These are phyloP conservation scores for Hecatera dysodea DNA, from an alignment of 2,888 invertebrate species.

Conservation along the genomic window DNA sequence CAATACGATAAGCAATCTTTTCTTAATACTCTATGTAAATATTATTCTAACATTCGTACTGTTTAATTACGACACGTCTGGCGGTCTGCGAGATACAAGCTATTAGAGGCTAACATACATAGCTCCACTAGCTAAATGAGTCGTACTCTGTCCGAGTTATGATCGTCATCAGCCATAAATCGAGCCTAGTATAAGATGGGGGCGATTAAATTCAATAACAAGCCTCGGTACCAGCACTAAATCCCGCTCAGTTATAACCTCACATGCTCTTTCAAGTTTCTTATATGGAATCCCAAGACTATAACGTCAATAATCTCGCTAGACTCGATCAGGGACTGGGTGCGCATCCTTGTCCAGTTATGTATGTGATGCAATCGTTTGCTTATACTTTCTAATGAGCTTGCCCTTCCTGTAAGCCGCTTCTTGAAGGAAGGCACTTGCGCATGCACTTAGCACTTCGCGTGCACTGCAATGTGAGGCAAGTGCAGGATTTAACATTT, in stretches of 20 bases:
- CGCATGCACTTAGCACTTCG: constrained; percentile 70
- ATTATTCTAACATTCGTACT: constrained; percentile 38
- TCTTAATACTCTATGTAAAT: constrained; percentile 43
- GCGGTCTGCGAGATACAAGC: constrained; percentile 38
- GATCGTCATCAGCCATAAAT: constrained; percentile 57
- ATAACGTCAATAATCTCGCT: constrained; percentile 69
- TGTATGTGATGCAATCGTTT: constrained; percentile 74
- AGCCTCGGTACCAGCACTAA: constrained; percentile 61
- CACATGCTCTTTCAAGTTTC: constrained; percentile 63
- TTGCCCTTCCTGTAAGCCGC: constrained; percentile 76
- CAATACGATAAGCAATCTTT: constrained; percentile 37
- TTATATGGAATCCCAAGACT: constrained; percentile 61
- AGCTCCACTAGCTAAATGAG: constrained; percentile 44
- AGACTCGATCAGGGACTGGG: constrained; percentile 68
- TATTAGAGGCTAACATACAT: constrained; percentile 28
- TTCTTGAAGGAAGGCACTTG: constrained; percentile 72
- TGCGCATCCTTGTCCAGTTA: constrained; percentile 67
- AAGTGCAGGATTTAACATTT: constrained; percentile 64
- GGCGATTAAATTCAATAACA: constrained; percentile 65
- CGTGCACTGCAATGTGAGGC: constrained; percentile 55
- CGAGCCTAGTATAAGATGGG: constrained; percentile 52
- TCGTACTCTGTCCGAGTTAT: constrained; percentile 51
- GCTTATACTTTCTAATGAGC: constrained; percentile 81
- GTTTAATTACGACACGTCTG: constrained; percentile 47
- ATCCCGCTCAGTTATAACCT: constrained; percentile 57